These are phyloP conservation scores for Aphodius sticticus DNA, from an alignment of 2,888 invertebrate species.

Conservation along the genomic window DNA sequence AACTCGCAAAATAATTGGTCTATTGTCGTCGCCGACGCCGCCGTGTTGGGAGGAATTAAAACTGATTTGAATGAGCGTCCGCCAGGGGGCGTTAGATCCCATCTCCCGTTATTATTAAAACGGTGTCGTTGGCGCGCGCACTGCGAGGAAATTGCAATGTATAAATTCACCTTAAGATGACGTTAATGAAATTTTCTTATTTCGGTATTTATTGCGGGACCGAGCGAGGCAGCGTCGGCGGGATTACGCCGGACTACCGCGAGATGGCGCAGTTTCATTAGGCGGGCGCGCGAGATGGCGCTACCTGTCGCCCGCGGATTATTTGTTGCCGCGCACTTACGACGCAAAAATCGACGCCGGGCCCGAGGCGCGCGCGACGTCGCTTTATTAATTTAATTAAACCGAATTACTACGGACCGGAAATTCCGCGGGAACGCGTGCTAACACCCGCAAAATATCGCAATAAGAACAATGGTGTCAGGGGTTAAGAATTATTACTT, in stretches of 20 bases:
- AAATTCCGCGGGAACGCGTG: conserved; percentile 24
- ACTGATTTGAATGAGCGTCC: not conserved
- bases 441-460: not conserved
- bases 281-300: conserved; percentile 46
- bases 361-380: conserved; percentile 5
- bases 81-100: not conserved
- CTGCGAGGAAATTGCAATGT: conserved; percentile 62
- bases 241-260: conserved; percentile 34
- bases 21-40: not conserved
- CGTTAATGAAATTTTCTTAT: conserved; percentile 67
- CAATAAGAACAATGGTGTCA: conserved; percentile 16
- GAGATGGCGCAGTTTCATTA: conserved; percentile 47
- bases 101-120: not conserved
- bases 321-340: conserved; percentile 47
- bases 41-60: not conserved
- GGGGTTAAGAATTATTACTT: conserved; percentile 23
- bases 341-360: conserved; percentile 43
- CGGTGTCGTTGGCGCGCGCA: not conserved
- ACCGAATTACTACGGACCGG: conserved; percentile 40
- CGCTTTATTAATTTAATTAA: conserved; percentile 48
- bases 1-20: not conserved
- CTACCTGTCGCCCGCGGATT: conserved; percentile 38
- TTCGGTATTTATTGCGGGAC: conserved; percentile 59
- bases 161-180: conserved; percentile 67
- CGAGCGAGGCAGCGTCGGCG: conserved; percentile 42